Evolutionary conservation across 2,797 vertebrate species (phyloP).

Genomic region (Gallirallus australis): DNA sequence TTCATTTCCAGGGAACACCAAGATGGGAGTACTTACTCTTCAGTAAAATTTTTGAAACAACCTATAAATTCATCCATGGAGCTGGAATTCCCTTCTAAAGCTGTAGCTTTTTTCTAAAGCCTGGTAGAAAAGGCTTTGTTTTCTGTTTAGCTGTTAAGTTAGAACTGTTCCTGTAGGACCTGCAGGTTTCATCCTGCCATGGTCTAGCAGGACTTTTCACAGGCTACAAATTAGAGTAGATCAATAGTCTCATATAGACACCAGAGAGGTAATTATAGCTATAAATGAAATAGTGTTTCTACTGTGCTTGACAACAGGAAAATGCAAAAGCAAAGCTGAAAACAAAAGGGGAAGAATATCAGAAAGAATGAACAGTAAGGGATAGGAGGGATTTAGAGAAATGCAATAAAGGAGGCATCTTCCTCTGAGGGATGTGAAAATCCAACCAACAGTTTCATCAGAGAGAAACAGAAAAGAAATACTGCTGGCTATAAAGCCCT

Average conservation of each 20-base stretch:
- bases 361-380: background rate
- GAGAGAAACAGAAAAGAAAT: slow-evolving; percentile 8
- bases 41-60: background rate
- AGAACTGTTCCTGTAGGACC: background rate
- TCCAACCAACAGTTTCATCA: background rate
- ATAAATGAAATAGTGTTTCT: background rate
- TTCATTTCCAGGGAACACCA: background rate
- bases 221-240: background rate
- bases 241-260: background rate
- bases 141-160: background rate
- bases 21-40: background rate
- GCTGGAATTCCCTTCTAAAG: background rate
- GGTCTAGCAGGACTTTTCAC: background rate
- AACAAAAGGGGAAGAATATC: background rate
- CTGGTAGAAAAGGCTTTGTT: background rate
- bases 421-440: slow-evolving; percentile 11
- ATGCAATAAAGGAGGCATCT: background rate
- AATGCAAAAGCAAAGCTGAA: background rate
- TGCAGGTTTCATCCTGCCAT: background rate
- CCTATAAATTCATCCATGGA: background rate
- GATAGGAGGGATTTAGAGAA: background rate
- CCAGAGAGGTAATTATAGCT: background rate
- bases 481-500: background rate
- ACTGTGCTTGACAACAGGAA: background rate
- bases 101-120: background rate